These are phyloP conservation scores for Parazoanthus swiftii DNA, from an alignment of 92 coral and sea anemone species.

Conservation along the genomic window DNA sequence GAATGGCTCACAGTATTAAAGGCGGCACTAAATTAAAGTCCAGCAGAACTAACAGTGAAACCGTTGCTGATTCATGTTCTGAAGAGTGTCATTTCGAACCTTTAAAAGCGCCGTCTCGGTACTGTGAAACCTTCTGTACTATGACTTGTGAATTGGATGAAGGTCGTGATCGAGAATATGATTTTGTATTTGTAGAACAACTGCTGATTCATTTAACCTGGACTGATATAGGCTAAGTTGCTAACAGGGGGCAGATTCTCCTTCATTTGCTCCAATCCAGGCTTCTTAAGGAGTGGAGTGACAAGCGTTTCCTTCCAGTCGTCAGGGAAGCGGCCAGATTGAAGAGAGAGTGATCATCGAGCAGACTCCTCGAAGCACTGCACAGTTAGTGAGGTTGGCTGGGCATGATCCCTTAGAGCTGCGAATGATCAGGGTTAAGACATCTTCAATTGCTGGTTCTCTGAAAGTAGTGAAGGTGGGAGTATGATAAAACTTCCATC, in stretches of 20 bases:
- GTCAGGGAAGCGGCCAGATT: neutral
- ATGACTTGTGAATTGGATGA: neutral
- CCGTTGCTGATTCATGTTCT: constrained; percentile 27
- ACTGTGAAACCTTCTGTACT: constrained; percentile 10
- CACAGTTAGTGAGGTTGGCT: constrained; percentile 18
- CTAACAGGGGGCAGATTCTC: constrained; percentile 16
- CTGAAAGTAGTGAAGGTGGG: constrained; percentile 4
- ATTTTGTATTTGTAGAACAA: neutral
- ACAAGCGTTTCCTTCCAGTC: constrained; percentile 6
- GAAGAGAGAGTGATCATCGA: constrained; percentile 2
- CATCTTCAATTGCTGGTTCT: constrained; percentile 4
- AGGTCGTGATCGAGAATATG: neutral
- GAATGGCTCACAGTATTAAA: neutral
- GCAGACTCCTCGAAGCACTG: neutral
- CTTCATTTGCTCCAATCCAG: constrained; percentile 11
- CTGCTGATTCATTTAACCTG: constrained; percentile 1
- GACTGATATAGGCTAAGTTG: constrained; percentile 8
- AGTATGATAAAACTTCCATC: constrained; percentile 4
- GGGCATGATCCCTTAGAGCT: constrained; percentile 7
- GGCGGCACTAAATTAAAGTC: constrained; percentile 12
- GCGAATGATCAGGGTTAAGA: neutral
- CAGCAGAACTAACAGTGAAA: neutral
- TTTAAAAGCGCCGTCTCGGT: constrained; percentile 12
- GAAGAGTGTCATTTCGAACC: constrained; percentile 18
- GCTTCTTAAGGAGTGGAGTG: neutral